phyloP scores from a whole-genome alignment of 2,888 invertebrate species.

The Phyto melanocephala region DNA sequence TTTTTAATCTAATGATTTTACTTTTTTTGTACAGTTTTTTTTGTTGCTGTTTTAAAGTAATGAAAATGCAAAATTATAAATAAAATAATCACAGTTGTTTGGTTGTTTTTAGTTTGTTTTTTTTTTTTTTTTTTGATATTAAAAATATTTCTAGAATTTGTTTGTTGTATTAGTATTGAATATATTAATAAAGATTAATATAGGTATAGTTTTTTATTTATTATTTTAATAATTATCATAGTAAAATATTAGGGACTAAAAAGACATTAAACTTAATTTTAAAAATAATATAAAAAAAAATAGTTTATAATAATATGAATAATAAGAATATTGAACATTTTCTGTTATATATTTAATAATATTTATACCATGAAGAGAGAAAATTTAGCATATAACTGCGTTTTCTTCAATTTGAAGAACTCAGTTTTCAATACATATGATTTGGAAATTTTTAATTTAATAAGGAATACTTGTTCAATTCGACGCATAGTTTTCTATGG shows the following conservation, averaged over 20 bases:
- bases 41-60: slow-evolving; percentile 41
- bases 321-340: slow-evolving; percentile 6
- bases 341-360: not conserved
- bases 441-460: no score
- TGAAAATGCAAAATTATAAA: slow-evolving; percentile 58
- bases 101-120: slow-evolving; percentile 53
- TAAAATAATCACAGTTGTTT: slow-evolving; percentile 63
- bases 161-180: slow-evolving; percentile 32
- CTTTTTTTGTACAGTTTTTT: slow-evolving; percentile 50
- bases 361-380: not conserved
- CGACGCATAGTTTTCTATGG: no score
- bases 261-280: slow-evolving; percentile 9
- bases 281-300: not conserved
- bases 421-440: no score
- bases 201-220: slow-evolving; percentile 13
- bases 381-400: no score
- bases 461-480: no score
- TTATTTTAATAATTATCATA: slow-evolving; percentile 24
- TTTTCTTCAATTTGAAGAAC: no score
- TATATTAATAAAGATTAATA: slow-evolving; percentile 60
- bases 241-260: slow-evolving; percentile 13
- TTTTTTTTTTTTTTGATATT: not conserved
- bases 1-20: slow-evolving; percentile 26
- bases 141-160: slow-evolving; percentile 44
- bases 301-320: no score